A percentile compares a stretch with the other conserved stretches of the same genome.
phyloP scores from a whole-genome alignment of 2,888 invertebrate genomes.

The Drosophila sordidapex region DNA sequence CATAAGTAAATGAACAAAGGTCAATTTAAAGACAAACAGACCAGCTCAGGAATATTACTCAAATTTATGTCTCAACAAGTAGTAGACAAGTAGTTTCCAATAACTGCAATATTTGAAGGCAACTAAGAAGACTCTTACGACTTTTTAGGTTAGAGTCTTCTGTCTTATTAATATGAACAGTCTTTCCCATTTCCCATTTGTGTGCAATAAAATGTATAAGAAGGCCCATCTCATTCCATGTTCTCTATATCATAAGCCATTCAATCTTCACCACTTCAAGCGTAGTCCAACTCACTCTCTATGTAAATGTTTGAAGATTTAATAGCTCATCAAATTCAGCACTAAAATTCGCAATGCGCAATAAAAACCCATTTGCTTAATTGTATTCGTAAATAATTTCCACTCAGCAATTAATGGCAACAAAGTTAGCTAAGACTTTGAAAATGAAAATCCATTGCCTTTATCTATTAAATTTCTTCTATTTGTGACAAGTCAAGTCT shows the following conservation, averaged over 20 bases:
- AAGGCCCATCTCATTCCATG: neutral
- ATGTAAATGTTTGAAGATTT: neutral
- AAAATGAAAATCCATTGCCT: neutral
- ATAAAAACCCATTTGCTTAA: conserved; percentile 4
- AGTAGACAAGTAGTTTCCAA: neutral
- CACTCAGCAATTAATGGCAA: neutral
- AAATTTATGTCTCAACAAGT: no score
- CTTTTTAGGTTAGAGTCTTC: neutral
- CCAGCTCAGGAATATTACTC: neutral
- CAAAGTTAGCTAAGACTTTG: neutral
- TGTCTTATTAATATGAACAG: neutral
- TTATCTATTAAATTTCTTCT: neutral
- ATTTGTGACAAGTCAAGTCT: neutral
- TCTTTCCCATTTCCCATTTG: neutral
- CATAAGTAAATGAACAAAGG: neutral
- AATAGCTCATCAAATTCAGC: neutral
- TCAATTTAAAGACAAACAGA: neutral
- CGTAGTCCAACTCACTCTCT: neutral
- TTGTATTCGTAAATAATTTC: neutral
- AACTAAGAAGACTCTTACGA: neutral
- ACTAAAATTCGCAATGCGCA: neutral
- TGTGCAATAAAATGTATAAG: neutral
- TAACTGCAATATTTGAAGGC: neutral
- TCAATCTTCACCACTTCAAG: neutral
- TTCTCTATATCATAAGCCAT: neutral